A percentile compares a stretch with the other conserved stretches of the same genome.
phyloP scores from a whole-genome alignment of 2,797 vertebrate species.

The Platyrinchus mystaceus region DNA sequence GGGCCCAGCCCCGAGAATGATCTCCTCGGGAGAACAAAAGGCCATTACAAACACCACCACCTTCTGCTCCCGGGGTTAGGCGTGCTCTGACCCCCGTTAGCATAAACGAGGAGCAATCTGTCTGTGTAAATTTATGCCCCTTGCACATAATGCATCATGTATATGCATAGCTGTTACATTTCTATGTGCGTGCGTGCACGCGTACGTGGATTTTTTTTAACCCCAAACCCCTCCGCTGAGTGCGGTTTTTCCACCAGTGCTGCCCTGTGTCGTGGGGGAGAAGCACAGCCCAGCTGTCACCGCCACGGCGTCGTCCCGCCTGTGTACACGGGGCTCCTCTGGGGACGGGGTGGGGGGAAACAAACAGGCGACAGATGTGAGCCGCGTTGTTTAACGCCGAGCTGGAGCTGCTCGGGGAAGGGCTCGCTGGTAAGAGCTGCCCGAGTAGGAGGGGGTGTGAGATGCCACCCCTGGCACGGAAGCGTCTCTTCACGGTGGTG shows the following conservation, averaged over 20 bases:
- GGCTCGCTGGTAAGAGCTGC: background rate
- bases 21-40: conserved; percentile 42
- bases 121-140: conserved; percentile 44
- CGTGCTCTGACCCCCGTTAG: conserved; percentile 54
- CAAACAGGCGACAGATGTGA: conserved; percentile 53
- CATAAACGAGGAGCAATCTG: conserved; percentile 60
- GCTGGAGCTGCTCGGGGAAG: background rate
- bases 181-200: background rate
- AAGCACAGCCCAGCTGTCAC: conserved; percentile 54
- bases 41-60: conserved; percentile 63
- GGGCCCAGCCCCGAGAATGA: conserved; percentile 44
- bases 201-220: background rate
- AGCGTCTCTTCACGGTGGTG: rapidly evolving
- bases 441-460: background rate
- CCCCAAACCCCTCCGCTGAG: background rate
- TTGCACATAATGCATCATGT: background rate
- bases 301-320: background rate
- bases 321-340: background rate
- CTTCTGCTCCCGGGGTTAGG: conserved; percentile 65
- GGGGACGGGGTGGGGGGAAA: background rate
- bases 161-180: background rate
- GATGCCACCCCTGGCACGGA: background rate
- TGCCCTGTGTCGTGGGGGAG: background rate
- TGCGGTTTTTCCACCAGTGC: background rate
- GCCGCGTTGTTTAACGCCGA: background rate